phyloP scores from a whole-genome alignment of 2,113 vertebrate species.

The Laticauda laticaudata region DNA sequence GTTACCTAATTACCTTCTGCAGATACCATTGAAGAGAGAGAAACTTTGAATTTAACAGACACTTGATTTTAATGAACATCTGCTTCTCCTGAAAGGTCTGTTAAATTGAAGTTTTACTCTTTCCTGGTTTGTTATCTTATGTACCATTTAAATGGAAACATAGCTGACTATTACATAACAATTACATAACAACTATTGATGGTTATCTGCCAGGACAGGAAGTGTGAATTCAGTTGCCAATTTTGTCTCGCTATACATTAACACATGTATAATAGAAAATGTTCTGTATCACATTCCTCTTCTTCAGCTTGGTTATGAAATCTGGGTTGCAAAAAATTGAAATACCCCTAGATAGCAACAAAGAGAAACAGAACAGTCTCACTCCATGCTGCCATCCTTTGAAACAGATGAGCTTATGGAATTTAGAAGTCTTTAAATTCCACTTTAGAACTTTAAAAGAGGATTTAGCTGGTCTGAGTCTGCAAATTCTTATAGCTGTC shows the following conservation, averaged over 20 bases:
- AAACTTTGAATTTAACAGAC: neutral
- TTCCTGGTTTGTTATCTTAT: neutral
- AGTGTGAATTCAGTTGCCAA: neutral
- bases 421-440: slow-evolving; percentile 10
- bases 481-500: neutral
- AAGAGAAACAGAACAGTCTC: neutral
- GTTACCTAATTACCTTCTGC: neutral
- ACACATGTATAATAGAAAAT: neutral
- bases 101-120: neutral
- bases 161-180: neutral
- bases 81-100: neutral
- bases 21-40: neutral
- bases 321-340: neutral
- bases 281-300: neutral
- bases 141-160: neutral
- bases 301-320: neutral
- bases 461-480: neutral
- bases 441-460: neutral
- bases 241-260: neutral
- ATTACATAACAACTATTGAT: neutral
- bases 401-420: slow-evolving; percentile 12
- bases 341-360: neutral
- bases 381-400: neutral
- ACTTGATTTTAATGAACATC: neutral
- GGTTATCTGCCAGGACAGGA: neutral